phyloP scores from a whole-genome alignment of 1,140 invertebrate genomes.

The Stegodyphus mimosarum region DNA sequence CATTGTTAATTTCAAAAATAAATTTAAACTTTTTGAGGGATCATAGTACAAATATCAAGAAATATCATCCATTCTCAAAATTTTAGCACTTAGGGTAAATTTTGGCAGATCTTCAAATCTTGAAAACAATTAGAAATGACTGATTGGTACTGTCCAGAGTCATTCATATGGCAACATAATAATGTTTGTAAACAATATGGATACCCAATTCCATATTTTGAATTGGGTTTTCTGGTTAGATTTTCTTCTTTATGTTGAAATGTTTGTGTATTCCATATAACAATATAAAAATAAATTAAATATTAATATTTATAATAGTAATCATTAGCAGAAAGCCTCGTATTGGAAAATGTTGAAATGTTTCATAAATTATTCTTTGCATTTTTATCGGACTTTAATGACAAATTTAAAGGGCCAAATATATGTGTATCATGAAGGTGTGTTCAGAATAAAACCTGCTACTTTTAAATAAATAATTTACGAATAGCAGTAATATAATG shows the following conservation, averaged over 20 bases:
- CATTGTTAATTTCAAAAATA: too few relatives aligned
- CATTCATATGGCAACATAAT: background rate
- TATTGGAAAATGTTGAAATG: background rate
- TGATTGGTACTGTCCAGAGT: too few relatives aligned
- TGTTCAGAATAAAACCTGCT: background rate
- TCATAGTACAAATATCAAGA: too few relatives aligned
- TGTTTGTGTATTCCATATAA: background rate
- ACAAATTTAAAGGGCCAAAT: background rate
- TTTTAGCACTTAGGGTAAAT: too few relatives aligned
- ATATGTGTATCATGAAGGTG: background rate
- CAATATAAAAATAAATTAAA: background rate
- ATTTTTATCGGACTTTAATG: background rate
- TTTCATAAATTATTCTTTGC: background rate
- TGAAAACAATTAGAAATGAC: background rate
- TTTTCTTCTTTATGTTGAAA: background rate
- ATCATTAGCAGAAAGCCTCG: background rate
- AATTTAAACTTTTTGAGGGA: too few relatives aligned
- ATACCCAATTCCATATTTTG: background rate
- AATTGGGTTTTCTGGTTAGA: background rate
- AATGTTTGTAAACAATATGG: constrained; percentile 46
- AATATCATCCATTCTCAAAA: too few relatives aligned
- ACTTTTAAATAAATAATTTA: background rate
- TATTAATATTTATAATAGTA: background rate
- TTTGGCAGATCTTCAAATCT: too few relatives aligned
- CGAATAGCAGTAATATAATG: constrained; percentile 23